Conservation (phyloP, 2,888 invertebrate genomes). For the Rosalia funebris region DNA sequence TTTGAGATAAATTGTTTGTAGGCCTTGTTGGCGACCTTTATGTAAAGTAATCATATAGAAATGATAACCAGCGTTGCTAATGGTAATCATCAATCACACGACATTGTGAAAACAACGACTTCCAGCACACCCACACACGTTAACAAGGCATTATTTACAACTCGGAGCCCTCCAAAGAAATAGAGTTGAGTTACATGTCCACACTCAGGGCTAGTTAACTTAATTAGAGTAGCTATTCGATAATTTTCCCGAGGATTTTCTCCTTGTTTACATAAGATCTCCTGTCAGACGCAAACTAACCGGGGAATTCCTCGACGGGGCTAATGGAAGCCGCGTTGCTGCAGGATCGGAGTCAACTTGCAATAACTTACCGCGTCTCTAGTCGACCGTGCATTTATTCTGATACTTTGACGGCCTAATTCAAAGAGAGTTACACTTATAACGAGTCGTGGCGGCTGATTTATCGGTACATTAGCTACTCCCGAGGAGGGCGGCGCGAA, state of each 20-base stretch:
- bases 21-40: no score
- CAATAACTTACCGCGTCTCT: slow-evolving; percentile 25
- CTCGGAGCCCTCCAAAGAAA: no score
- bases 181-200: neutral
- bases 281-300: slow-evolving; percentile 27
- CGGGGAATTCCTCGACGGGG: slow-evolving; percentile 10
- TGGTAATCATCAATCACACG: no score
- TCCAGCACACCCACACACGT: no score
- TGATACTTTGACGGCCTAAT: slow-evolving; percentile 7
- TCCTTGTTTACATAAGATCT: slow-evolving; percentile 25
- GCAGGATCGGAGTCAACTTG: slow-evolving; percentile 24
- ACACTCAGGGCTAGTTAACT: neutral
- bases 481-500: neutral
- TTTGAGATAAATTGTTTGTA: no score
- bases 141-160: no score
- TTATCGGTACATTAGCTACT: slow-evolving; percentile 32
- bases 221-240: slow-evolving; percentile 26
- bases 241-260: slow-evolving; percentile 22
- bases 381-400: slow-evolving; percentile 16
- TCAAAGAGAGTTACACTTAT: slow-evolving; percentile 14
- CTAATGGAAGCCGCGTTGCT: no score
- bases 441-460: slow-evolving; percentile 21
- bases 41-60: no score
- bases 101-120: no score
- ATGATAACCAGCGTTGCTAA: no score